Evolutionary conservation across 2,113 vertebrate species (phyloP).

Genomic region (Rhineura floridana): DNA sequence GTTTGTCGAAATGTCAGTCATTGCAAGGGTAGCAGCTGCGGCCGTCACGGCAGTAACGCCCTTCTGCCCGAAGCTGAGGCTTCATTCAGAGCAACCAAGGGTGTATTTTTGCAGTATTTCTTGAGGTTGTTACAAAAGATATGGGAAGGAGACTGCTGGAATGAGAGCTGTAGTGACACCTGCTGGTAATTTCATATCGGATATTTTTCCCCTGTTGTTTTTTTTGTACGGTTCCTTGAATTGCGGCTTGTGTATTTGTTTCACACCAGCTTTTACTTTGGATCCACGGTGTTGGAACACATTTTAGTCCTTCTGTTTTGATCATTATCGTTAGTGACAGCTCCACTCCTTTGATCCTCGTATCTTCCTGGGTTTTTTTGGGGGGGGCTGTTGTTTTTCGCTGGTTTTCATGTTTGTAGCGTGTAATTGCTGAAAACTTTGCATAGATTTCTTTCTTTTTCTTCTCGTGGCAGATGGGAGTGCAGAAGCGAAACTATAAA

Average conservation of each 20-base stretch:
- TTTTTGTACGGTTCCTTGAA: not conserved
- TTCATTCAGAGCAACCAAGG: not conserved
- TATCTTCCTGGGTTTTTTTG: too few relatives aligned
- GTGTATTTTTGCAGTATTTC: slow-evolving; percentile 11
- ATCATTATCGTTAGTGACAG: not conserved
- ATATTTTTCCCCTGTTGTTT: too few relatives aligned
- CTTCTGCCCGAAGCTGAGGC: not conserved
- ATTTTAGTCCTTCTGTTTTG: not conserved
- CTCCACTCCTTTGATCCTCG: not conserved
- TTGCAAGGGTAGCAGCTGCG: accelerated
- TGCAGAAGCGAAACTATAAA: not conserved
- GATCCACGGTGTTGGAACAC: not conserved
- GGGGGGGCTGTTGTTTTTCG: not conserved
- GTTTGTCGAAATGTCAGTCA: accelerated
- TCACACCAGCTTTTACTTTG: not conserved
- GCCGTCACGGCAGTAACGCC: not conserved
- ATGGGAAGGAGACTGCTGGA: too few relatives aligned
- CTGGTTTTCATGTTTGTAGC: not conserved
- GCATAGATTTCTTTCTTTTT: not conserved
- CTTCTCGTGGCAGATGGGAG: too few relatives aligned
- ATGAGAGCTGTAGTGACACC: not conserved
- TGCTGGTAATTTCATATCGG: not conserved
- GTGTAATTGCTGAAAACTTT: not conserved
- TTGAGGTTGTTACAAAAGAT: not conserved
- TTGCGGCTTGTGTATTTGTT: not conserved